Evolutionary conservation across 1,140 invertebrate genomes (phyloP).

Genomic region (Cydia amplana): DNA sequence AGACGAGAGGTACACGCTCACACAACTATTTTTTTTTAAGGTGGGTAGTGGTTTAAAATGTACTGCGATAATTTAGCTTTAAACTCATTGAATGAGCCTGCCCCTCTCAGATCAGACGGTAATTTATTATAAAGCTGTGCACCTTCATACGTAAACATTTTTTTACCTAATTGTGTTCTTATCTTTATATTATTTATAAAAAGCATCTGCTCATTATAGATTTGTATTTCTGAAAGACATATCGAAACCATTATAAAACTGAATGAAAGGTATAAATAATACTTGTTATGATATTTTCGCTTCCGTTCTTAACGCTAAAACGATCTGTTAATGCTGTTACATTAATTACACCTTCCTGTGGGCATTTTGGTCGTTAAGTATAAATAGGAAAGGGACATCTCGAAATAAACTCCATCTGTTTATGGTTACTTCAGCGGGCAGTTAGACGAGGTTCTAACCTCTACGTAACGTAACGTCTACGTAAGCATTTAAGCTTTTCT

Average conservation of each 20-base stretch:
- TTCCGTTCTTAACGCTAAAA: slow-evolving; percentile 60
- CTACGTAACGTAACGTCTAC: too few relatives aligned
- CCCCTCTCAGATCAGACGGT: too few relatives aligned
- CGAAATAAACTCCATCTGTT: slow-evolving; percentile 64
- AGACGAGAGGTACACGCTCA: too few relatives aligned
- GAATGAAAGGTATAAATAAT: slow-evolving; percentile 23
- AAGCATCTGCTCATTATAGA: neutral
- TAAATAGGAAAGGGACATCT: slow-evolving; percentile 55
- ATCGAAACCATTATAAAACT: slow-evolving; percentile 12
- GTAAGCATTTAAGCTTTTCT: too few relatives aligned
- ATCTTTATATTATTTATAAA: neutral
- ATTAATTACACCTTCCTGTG: slow-evolving; percentile 71
- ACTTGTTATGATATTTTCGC: slow-evolving; percentile 39
- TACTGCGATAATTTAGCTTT: too few relatives aligned
- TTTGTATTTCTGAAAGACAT: slow-evolving; percentile 6
- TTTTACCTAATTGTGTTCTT: too few relatives aligned
- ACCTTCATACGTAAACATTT: too few relatives aligned
- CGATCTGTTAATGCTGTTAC: slow-evolving; percentile 63
- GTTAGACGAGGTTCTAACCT: slow-evolving; percentile 1
- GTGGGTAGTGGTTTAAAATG: too few relatives aligned
- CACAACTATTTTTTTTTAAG: too few relatives aligned
- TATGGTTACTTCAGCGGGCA: slow-evolving; percentile 48
- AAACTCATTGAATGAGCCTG: too few relatives aligned
- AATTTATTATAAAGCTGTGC: too few relatives aligned
- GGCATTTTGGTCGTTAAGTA: slow-evolving; percentile 56